Evolutionary conservation across 2,113 vertebrate genomes (phyloP).

Genomic region (Ovibos moschatus): DNA sequence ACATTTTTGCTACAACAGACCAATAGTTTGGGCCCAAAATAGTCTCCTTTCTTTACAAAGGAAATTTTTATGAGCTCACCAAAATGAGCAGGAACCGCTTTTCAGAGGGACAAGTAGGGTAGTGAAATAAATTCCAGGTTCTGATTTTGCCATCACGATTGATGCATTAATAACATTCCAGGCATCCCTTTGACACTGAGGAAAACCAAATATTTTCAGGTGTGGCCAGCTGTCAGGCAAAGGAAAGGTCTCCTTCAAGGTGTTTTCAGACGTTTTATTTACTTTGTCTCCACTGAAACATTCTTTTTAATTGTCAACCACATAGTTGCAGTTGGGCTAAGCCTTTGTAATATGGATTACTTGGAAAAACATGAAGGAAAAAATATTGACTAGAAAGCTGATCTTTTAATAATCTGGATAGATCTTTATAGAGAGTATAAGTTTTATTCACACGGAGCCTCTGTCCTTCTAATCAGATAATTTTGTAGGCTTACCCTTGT

Average conservation of each 20-base stretch:
- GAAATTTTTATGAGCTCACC: neutral
- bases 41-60: neutral
- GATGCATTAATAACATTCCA: slow-evolving; percentile 13
- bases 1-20: neutral
- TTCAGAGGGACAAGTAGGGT: slow-evolving; percentile 31
- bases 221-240: neutral
- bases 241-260: neutral
- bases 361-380: neutral
- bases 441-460: neutral
- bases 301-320: neutral
- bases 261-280: neutral
- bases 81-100: neutral
- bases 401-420: neutral
- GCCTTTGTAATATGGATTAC: neutral
- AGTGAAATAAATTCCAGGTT: neutral
- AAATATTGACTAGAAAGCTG: neutral
- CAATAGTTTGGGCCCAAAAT: neutral
- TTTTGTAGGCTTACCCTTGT: neutral
- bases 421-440: neutral
- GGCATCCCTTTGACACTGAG: neutral
- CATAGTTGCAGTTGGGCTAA: neutral
- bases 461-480: neutral
- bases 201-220: neutral
- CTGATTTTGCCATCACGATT: neutral
- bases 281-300: neutral